Percentiles rank a stretch among this genome's conserved stretches.
These are phyloP conservation scores for Schizaphis graminum DNA, from an alignment of 2,888 invertebrate species.

Conservation along the genomic window DNA sequence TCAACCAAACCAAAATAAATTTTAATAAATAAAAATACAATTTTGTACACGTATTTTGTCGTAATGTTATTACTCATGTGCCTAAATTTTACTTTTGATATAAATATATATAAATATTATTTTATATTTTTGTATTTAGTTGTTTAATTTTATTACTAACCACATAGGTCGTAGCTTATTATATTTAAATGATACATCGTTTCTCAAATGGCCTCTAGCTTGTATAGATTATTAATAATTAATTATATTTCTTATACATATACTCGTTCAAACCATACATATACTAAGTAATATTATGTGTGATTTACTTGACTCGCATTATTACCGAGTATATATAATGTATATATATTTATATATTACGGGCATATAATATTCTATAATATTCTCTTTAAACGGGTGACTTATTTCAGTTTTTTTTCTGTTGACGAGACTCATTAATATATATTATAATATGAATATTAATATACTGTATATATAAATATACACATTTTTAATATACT, in stretches of 20 bases:
- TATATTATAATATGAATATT: neutral
- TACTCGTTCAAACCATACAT: neutral
- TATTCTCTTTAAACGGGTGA: neutral
- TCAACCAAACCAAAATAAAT: neutral
- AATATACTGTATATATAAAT: too few species aligned
- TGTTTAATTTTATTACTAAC: neutral
- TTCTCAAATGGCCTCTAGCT: too few species aligned
- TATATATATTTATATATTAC: too few species aligned
- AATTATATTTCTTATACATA: too few species aligned
- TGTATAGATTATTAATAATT: too few species aligned
- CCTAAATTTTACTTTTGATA: neutral
- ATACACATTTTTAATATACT: neutral
- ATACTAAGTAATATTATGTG: neutral
- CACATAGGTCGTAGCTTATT: neutral
- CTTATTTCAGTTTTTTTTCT: neutral
- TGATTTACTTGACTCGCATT: neutral
- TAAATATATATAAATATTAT: neutral
- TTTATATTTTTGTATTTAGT: neutral
- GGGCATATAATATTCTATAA: neutral
- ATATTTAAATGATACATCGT: too few species aligned
- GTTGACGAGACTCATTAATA: conserved; percentile 27
- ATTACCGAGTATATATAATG: neutral
- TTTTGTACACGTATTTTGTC: neutral
- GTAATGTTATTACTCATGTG: neutral
- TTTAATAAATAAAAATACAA: neutral